Evolutionary conservation across 2,888 invertebrate genomes (phyloP).

Genomic region (Drosophila putrida): DNA sequence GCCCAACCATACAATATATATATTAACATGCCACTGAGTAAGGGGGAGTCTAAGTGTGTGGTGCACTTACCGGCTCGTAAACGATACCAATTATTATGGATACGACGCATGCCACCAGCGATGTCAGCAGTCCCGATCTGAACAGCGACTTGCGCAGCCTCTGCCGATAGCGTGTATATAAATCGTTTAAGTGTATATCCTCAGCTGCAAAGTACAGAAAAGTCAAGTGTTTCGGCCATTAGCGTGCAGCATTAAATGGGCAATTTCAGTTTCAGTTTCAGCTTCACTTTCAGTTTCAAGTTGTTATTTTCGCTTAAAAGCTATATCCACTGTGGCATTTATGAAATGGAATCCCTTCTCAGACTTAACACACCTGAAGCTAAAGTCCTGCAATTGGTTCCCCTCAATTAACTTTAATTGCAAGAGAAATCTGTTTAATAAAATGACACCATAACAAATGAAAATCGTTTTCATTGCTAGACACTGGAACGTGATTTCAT

Average conservation of each 20-base stretch:
- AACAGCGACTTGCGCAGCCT: slow-evolving; percentile 85
- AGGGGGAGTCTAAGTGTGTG: slow-evolving; percentile 5
- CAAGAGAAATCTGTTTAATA: slow-evolving; percentile 4
- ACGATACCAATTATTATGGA: slow-evolving; percentile 83
- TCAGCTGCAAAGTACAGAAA: slow-evolving; percentile 77
- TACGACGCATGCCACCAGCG: slow-evolving; percentile 84
- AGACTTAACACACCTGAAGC: slow-evolving; percentile 1
- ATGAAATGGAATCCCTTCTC: slow-evolving; percentile 1
- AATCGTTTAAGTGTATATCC: slow-evolving; percentile 85
- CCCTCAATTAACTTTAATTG: slow-evolving; percentile 25
- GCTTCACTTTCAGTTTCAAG: background rate
- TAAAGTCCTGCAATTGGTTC: slow-evolving; percentile 9
- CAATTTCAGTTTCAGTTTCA: slow-evolving; percentile 32
- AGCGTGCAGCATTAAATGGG: slow-evolving; percentile 42
- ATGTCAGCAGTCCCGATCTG: slow-evolving; percentile 84
- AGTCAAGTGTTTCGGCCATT: slow-evolving; percentile 41
- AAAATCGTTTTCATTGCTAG: background rate
- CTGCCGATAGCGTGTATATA: slow-evolving; percentile 85
- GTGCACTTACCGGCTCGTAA: slow-evolving; percentile 80
- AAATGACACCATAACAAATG: slow-evolving; percentile 7
- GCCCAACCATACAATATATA: slow-evolving; percentile 10
- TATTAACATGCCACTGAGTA: slow-evolving; percentile 9
- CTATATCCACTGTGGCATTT: slow-evolving; percentile 10
- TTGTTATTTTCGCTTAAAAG: too few relatives aligned
- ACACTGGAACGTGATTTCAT: slow-evolving; percentile 4